Conservation (phyloP, 2,888 invertebrate genomes). For the Caenorhabditis drosophilae region DNA sequence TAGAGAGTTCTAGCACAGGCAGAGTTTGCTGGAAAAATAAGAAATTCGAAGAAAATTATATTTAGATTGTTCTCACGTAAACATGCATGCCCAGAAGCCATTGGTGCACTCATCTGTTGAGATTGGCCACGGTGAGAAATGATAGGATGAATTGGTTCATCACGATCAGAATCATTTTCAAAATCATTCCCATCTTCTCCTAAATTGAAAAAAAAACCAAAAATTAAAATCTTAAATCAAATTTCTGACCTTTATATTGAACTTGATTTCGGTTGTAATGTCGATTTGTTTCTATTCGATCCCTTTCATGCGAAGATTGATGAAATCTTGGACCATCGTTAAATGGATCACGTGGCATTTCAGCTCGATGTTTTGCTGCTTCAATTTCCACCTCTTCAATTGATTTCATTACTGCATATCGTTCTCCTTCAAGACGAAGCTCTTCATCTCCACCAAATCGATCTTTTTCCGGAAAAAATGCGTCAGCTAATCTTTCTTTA, state of each 20-base stretch:
- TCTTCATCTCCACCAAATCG: constrained; percentile 31
- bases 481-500: constrained; percentile 28
- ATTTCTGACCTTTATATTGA: background rate
- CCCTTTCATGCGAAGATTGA: constrained; percentile 30
- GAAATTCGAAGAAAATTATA: background rate
- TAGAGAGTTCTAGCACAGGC: constrained; percentile 33
- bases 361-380: constrained; percentile 25
- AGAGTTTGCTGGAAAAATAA: constrained; percentile 27
- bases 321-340: constrained; percentile 35
- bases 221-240: no score
- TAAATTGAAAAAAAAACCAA: no score
- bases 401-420: constrained; percentile 50
- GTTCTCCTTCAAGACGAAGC: constrained; percentile 27
- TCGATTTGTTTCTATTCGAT: constrained; percentile 8
- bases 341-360: constrained; percentile 43
- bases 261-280: no score
- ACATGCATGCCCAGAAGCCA: constrained; percentile 23
- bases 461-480: constrained; percentile 45
- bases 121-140: constrained; percentile 27
- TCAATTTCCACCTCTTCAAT: constrained; percentile 47
- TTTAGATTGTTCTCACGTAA: constrained; percentile 10
- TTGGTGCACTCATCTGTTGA: constrained; percentile 29
- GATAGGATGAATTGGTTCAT: constrained; percentile 28
- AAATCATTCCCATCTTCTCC: background rate
- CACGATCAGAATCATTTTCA: constrained; percentile 17